Conservation (phyloP, 2,797 vertebrate genomes). For the Rhabdomys pumilio region DNA sequence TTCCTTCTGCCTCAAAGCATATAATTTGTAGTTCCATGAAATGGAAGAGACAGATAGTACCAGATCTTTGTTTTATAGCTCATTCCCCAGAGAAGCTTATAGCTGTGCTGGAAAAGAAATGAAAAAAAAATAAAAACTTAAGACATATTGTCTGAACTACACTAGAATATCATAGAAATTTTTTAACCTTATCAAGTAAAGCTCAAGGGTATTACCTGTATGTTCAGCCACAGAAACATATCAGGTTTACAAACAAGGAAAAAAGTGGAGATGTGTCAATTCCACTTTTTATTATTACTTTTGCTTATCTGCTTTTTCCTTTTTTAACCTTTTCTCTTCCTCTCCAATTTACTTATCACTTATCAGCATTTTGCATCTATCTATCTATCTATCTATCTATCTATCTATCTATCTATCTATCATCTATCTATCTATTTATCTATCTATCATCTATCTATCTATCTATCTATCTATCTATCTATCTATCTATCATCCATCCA, state of each 20-base stretch:
- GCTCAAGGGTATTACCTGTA: constrained; percentile 55
- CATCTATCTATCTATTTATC: not conserved
- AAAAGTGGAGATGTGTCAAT: not conserved
- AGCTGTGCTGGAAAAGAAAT: constrained; percentile 31
- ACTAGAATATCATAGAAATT: constrained; percentile 56
- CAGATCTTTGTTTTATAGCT: constrained; percentile 76
- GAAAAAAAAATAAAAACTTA: constrained; percentile 45
- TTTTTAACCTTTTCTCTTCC: not conserved
- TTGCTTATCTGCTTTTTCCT: not conserved
- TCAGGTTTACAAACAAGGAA: constrained; percentile 48
- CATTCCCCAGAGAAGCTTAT: constrained; percentile 71
- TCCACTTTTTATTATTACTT: constrained; percentile 43
- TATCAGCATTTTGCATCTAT: constrained; percentile 2
- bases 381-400: not conserved
- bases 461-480: not conserved
- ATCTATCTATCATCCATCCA: not conserved
- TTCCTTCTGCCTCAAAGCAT: constrained; percentile 66
- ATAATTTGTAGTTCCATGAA: constrained; percentile 74
- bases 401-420: not conserved
- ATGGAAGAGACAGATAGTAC: constrained; percentile 71
- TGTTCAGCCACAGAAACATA: constrained; percentile 59
- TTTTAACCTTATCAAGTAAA: constrained; percentile 71
- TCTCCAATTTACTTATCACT: not conserved
- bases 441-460: not conserved
- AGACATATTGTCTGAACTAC: constrained; percentile 66